Base-by-base conservation (phyloP, 2,113 vertebrate genomes). In the Entelurus aequoreus region DNA sequence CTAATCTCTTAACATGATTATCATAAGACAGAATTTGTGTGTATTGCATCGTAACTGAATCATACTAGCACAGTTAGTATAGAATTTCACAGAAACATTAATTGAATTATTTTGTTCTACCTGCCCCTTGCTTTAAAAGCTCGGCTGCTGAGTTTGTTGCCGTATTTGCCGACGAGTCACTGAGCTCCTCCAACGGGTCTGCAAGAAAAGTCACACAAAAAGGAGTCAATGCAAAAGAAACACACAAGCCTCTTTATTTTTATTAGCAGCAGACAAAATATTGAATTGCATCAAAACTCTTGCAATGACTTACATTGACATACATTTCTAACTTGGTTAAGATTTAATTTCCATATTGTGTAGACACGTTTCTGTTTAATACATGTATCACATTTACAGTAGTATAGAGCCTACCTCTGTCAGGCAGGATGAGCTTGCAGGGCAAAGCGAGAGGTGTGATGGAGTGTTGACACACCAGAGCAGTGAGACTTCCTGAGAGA, bases 391-490 rank as follows among this genome's bases (percentile, higher is more conserved):
- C 42, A 46, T 46, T 46, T 46, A 28, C 28, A 28, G 28, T 28
- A 12, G 42, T 12, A 5, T 46, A 46, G 42, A 46, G 42, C 35
- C 44, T 72, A 96, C 95, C 96, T 95, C 90, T 89, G 88, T 93
- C 90, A 4, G 95, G 96, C 76, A 98, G 95, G 78, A 98, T 94
- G 21, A 98, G 90, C 72, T 93, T 96, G 79, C 95, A 97, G 35
- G 96, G 95, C 84, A 98, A 69, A 46, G 95, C 96, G 90, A 98
- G 75, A 1, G 96, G 92, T 0, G 94, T 98, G 84, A 95, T 98
- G 83, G 96, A 96, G 85, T 98, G 96, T 60, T 98, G 96, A 77
- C 94, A 97, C 59, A 98, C 94, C 83, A 98, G 75, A 14, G 96
- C 94, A 0, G 95, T 95, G 80, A 98, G 91, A 78, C 96, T 97